Conservation (phyloP, 2,113 vertebrate species). For the Cyprinodon brontotheroides region DNA sequence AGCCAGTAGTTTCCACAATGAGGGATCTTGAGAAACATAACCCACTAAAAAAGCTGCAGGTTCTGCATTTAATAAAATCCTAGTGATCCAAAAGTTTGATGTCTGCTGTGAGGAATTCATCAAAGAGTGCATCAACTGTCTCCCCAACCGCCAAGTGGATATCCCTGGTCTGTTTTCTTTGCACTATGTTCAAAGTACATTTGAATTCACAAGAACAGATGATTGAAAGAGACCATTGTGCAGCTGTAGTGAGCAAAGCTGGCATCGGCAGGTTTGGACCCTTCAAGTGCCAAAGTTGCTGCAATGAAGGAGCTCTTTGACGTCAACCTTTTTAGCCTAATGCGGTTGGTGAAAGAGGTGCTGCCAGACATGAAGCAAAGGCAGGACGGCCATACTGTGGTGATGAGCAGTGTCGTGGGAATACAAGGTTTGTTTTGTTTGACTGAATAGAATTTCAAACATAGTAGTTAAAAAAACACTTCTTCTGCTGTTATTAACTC, state of each 20-base stretch:
- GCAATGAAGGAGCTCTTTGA: constrained; percentile 78
- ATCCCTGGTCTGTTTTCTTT: constrained; percentile 53
- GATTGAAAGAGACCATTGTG: neutral
- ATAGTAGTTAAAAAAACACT: neutral
- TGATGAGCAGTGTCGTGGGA: constrained; percentile 83
- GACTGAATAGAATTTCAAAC: neutral
- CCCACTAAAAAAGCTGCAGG: constrained; percentile 73
- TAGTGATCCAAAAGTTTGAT: constrained; percentile 80
- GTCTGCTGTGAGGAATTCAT: constrained; percentile 80
- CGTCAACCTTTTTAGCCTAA: constrained; percentile 81
- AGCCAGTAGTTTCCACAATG: constrained; percentile 81
- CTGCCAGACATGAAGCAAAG: constrained; percentile 81
- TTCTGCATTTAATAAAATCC: constrained; percentile 63
- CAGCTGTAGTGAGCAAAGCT: constrained; percentile 79
- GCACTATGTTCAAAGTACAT: neutral
- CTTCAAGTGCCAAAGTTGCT: constrained; percentile 79
- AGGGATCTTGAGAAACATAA: constrained; percentile 70
- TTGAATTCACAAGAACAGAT: neutral
- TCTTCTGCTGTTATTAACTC: neutral
- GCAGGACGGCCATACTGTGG: constrained; percentile 73
- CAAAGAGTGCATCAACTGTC: constrained; percentile 77
- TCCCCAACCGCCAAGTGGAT: constrained; percentile 71
- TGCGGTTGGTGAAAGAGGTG: constrained; percentile 78
- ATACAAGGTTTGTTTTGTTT: constrained; percentile 71
- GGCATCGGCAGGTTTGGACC: constrained; percentile 83